Evolutionary conservation across 2,797 vertebrate genomes (phyloP), one percentile per base, ranked within the genome.

Genomic region (Fistularia commersonii): DNA sequence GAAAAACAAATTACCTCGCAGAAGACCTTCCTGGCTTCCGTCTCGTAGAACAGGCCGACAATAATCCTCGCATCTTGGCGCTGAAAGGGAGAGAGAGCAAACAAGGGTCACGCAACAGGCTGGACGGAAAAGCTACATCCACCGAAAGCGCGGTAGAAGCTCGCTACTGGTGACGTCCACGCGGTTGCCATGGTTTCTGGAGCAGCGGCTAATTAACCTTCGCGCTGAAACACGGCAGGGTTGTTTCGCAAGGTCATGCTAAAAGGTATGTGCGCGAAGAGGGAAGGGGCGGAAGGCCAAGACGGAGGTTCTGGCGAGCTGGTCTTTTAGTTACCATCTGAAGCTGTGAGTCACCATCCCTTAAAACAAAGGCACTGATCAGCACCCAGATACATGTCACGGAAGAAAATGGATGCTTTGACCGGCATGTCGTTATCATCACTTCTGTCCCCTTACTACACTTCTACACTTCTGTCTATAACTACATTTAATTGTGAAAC

Each of bases 21-120:
- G 82, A 96, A 96, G 47, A 96, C 94, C 65, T 95, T 96, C 35
- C 94, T 87, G n/a, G 94, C 94, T 81, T 96, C 94, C 0, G 93
- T 96, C 81, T 96, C 94, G 6, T 96, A 96, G 87, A 96, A 95
- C 51, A 96, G 90, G 40, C 94, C 94, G 53, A 96, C 94, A 3
- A 96, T 96, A 74, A 96, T 95, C 7, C 94, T 85, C 45, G 94
- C 94, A 0, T 96, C 94, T 65, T 95, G 94, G 12, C 94, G 90
- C 94, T 56, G 8, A 15, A 23, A 23, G 54, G 23, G 8, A 32
- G 13, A 53, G 53, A 61, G 41, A 63, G 15, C 57, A 51, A 69
- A 56, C 6, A 32, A 54, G 1, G 51, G 36, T 62, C 42, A 64
- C 31, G 62, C 14, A 23, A 23, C 4, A 40, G 35, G 8, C 9